phyloP scores from a whole-genome alignment of 2,888 invertebrate genomes.

The Bruchidius siliquastri region DNA sequence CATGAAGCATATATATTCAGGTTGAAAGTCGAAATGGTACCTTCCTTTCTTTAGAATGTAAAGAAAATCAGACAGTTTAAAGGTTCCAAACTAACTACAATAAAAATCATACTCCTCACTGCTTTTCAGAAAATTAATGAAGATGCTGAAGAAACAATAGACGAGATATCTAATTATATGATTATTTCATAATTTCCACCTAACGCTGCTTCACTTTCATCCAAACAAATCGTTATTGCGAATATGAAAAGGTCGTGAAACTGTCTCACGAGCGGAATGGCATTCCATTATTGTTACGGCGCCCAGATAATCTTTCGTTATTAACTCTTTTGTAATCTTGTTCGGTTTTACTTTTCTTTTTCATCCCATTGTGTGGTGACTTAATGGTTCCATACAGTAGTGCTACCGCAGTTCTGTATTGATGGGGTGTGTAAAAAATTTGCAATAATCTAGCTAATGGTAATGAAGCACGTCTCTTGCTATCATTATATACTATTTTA shows the following conservation, averaged over 20 bases:
- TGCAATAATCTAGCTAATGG: too few species aligned
- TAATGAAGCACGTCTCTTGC: too few species aligned
- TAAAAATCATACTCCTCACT: too few species aligned
- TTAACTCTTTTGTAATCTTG: neutral
- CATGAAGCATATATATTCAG: too few species aligned
- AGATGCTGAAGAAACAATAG: neutral
- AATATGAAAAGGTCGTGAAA: neutral
- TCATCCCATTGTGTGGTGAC: neutral
- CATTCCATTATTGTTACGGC: neutral
- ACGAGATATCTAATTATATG: neutral
- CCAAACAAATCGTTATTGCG: neutral
- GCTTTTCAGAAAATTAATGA: neutral
- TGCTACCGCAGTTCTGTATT: neutral
- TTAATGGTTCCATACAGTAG: neutral
- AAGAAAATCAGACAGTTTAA: too few species aligned
- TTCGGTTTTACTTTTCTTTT: neutral
- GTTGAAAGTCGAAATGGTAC: too few species aligned
- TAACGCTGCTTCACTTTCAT: neutral
- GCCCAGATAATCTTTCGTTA: neutral
- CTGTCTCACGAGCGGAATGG: neutral
- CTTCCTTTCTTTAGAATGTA: too few species aligned
- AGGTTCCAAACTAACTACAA: too few species aligned
- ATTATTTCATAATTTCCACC: neutral
- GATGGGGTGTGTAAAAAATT: too few species aligned
- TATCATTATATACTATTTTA: too few species aligned